Conservation (phyloP, 2,888 invertebrate species). For the Heteropelma amictum region DNA sequence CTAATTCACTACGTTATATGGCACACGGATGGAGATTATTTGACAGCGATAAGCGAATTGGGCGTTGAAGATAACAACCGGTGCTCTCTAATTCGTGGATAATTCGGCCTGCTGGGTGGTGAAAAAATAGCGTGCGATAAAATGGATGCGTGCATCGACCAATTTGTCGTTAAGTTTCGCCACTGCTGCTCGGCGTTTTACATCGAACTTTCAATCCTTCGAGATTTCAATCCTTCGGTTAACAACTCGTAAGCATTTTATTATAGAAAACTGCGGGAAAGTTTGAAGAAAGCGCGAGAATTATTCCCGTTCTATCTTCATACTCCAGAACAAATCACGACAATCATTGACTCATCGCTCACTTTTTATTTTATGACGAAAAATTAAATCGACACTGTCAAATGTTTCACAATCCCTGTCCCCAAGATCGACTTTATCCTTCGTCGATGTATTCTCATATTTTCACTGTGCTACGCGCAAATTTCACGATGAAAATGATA, state of each 20-base stretch:
- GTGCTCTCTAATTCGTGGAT: constrained; percentile 1
- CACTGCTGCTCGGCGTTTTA: constrained; percentile 29
- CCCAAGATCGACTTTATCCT: too few species aligned
- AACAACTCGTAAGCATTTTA: background rate
- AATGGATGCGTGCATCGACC: constrained; percentile 38
- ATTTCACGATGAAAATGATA: too few species aligned
- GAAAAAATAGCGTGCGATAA: constrained; percentile 33
- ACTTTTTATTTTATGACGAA: background rate
- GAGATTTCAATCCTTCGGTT: too few species aligned
- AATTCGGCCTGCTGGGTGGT: background rate
- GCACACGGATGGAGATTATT: constrained; percentile 36
- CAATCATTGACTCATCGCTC: background rate
- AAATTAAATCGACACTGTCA: background rate
- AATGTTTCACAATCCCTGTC: too few species aligned
- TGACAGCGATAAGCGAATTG: constrained; percentile 7
- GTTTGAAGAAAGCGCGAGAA: constrained; percentile 27
- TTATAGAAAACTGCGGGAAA: constrained; percentile 34
- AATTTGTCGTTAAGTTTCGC: constrained; percentile 48
- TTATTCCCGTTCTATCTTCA: background rate
- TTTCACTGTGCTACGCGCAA: too few species aligned
- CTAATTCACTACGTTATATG: constrained; percentile 25
- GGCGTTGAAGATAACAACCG: constrained; percentile 21
- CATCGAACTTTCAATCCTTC: constrained; percentile 39
- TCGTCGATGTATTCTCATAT: too few species aligned
- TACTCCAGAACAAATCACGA: background rate